These are phyloP conservation scores for Scaptomyza tumidula DNA, from an alignment of 2,888 invertebrate species.

Conservation along the genomic window DNA sequence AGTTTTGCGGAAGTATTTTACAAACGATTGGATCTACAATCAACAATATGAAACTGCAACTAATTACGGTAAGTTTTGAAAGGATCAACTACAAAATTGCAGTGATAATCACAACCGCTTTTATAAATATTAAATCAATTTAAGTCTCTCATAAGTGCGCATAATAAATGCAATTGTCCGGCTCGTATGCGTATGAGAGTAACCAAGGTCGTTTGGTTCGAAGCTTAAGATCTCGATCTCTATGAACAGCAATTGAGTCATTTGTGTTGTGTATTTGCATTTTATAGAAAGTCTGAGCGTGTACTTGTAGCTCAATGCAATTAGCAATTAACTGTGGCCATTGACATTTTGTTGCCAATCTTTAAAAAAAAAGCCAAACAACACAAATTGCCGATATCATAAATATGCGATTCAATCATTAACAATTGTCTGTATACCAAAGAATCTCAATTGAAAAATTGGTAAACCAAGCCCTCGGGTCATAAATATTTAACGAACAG, in stretches of 20 bases:
- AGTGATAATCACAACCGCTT: constrained; percentile 1
- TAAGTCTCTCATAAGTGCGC: constrained; percentile 20
- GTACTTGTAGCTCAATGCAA: constrained; percentile 54
- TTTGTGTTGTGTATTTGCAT: constrained; percentile 63
- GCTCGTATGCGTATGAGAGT: constrained; percentile 26
- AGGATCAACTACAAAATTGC: constrained; percentile 25
- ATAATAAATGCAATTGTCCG: constrained; percentile 25
- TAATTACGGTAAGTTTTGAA: constrained; percentile 71
- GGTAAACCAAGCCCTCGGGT: constrained; percentile 72
- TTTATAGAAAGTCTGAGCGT: constrained; percentile 67
- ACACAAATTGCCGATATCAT: constrained; percentile 33
- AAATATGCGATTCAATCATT: constrained; percentile 69
- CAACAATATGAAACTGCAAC: constrained; percentile 64
- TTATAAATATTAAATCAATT: constrained; percentile 1
- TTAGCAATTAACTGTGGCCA: constrained; percentile 62
- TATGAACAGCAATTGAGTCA: constrained; percentile 32
- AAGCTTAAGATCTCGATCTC: constrained; percentile 51
- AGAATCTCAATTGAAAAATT: constrained; percentile 66
- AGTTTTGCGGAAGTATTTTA: constrained; percentile 57
- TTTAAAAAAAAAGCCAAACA: constrained; percentile 27
- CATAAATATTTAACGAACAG: constrained; percentile 56
- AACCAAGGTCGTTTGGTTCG: constrained; percentile 65
- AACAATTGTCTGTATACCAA: constrained; percentile 55
- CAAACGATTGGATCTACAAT: constrained; percentile 21
- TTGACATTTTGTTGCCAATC: constrained; percentile 61